Evolutionary conservation across 2,113 vertebrate species (phyloP), one percentile per base, ranked within the genome.

Genomic region (Elephas maximus): DNA sequence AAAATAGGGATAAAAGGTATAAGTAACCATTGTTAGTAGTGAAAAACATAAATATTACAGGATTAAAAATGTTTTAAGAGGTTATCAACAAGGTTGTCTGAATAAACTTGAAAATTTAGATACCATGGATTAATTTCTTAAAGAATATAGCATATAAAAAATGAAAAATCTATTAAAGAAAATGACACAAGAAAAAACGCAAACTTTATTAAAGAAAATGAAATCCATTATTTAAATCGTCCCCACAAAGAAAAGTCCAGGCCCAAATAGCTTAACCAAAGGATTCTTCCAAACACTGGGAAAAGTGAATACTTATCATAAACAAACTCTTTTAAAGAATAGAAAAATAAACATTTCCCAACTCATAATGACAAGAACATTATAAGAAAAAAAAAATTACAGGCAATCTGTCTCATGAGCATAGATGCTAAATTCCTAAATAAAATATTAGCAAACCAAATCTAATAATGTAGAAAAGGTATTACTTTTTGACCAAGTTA

Each of bases 241-340:
- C 91, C 60, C 20, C 62, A 62, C 6, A 71, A 53, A 62, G 60
- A 76, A 45, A 51, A 33, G 4, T 6, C 37, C 6, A 91, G 28
- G 11, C 26, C 20, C 78, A 84, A 33, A 87, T 30, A 63, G n/a
- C 2, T 63, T 93, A 62, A 57, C 51, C 37, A 57, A 88, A 79
- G n/a, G 84, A 67, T 91, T 89, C 24, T 84, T 88, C 18, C 44
- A 88, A 95, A 73, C n/a, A 65, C 51, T 89, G 57, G 26, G 26
- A 51, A 28, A 53, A 48, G 87, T 77, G 20, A 74, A 91, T n/a
- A 57, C 44, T 48, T 73, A 91, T 20, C n/a, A 65, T n/a, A 67
- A 2, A 93, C 26, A 95, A 83, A 60, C 8, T 9, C 33, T 51
- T 41, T 37, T n/a, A 88, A 88, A 92, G n/a, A 57, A 84, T 26